Evolutionary conservation across 2,888 invertebrate species (phyloP).

Genomic region (Beris chalybata): DNA sequence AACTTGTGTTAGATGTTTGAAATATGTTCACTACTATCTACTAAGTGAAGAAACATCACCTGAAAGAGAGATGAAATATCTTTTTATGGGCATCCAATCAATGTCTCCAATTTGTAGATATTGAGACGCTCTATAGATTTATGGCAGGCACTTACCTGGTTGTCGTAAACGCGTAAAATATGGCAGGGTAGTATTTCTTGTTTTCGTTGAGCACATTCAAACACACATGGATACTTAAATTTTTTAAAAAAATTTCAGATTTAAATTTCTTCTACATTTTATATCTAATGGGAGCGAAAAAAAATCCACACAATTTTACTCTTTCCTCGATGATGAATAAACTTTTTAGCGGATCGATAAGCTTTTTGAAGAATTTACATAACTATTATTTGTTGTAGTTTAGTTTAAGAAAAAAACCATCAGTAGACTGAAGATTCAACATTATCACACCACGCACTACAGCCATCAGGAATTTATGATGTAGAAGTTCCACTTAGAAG

Average conservation of each 20-base stretch:
- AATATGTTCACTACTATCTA: too few species aligned
- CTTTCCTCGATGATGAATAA: too few species aligned
- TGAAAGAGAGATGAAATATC: conserved; percentile 1
- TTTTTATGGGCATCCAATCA: conserved; percentile 30
- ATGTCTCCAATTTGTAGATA: conserved; percentile 36
- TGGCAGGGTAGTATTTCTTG: conserved; percentile 10
- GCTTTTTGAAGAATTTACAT: conserved; percentile 5
- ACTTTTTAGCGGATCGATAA: too few species aligned
- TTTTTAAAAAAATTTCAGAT: neutral
- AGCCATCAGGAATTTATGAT: conserved; percentile 13
- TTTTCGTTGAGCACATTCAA: neutral
- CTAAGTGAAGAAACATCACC: neutral
- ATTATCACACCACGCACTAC: too few species aligned
- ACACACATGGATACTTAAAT: too few species aligned
- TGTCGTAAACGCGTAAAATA: conserved; percentile 17
- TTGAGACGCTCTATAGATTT: conserved; percentile 26
- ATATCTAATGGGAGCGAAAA: too few species aligned
- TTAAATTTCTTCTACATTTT: neutral
- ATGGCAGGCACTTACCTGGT: conserved; percentile 21
- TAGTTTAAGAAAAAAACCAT: neutral
- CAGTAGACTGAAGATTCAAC: conserved; percentile 3
- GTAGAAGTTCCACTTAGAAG: conserved; percentile 13
- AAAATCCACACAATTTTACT: too few species aligned
- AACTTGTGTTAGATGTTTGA: too few species aligned
- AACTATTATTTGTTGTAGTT: conserved; percentile 19